Evolutionary conservation across 2,888 invertebrate genomes (phyloP), one percentile per base, ranked within the genome.

Genomic region (Corythucha ciliata): DNA sequence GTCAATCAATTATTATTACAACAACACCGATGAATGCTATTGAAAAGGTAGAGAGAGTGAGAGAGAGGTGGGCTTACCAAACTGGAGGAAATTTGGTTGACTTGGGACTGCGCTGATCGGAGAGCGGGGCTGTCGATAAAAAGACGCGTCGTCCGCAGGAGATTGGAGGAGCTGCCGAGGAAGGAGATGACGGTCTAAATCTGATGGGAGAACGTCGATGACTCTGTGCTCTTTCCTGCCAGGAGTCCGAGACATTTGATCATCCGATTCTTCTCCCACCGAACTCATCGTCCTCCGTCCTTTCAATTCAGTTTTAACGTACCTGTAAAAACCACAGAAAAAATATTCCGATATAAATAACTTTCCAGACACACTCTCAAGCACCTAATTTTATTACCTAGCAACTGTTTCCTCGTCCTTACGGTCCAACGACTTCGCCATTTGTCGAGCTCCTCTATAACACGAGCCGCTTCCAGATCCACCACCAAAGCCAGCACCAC

Each of bases 141-240:
- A 33, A 42, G 42, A 63, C 47, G 65, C 63, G 37, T 65, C 64
- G 53, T 72, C 72, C n/a, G n/a, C n/a, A 14, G 77, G 77, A 36
- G 78, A 77, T 55, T 77, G 73, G 40, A 78, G 67, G 52, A 78
- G 65, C 59, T 76, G 74, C 53, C 74, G 72, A 57, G 76, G 77
- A 58, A 78, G 76, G 58, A 78, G 67, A 62, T 77, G 76, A 56
- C 76, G 75, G 60, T 75, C 77, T 60, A 49, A 60, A 25, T 56
- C 58, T 12, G 40, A 33, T n/a, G 50, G 32, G 33, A 54, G 47
- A 33, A 54, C 54, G 32, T 24, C 40, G n/a, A n/a, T n/a, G n/a
- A n/a, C n/a, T n/a, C n/a, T n/a, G 18, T 59, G 56, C 27, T 61
- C 59, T 40, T 45, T 45, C 24, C 48, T 27, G 25, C 47, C 41